Evolutionary conservation across 2,113 vertebrate species (phyloP), one percentile per base, ranked within the genome.

Genomic region (Barnardius zonarius): DNA sequence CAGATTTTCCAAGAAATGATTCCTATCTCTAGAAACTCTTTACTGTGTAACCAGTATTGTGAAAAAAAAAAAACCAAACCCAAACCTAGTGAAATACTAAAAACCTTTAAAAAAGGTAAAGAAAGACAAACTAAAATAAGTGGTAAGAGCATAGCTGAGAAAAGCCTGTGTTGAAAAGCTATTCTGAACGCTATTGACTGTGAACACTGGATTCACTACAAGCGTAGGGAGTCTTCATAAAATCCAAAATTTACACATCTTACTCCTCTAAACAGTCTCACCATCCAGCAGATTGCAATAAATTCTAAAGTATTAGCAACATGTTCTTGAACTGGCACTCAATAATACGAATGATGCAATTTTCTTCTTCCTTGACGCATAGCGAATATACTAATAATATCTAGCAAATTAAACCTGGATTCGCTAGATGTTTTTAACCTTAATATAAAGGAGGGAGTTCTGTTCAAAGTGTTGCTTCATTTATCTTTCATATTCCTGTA

Each of bases 301-400:
- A 73, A 94, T 78, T 90, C 31, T 77, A 5, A 88, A 59, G 55
- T 86, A 63, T 86, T 93, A 33, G 17, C 54, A 95, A 46, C 41
- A 63, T 16, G 19, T 28, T 85, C 74, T 13, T 88, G 64, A 91
- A 61, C 28, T 86, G 31, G 55, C 33, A 83, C n/a, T 88, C 62
- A 85, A 33, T 77, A 81, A 66, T 68, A 94, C 10, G 66, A 92
- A 83, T 73, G 74, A 85, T 51, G 23, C 9, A 63, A 78, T 92
- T 88, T 94, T 77, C 46, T 93, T 91, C 54, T 86, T 68, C n/a
- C 55, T 90, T 83, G 70, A 90, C 33, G 90, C 28, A 46, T 27
- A 83, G 22, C 24, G 91, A 95, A 82, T 44, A 85, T 24, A 83
- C 46, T 54, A 95, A 85, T 54, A 95, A 95, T 93, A 88, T 39